These are phyloP conservation scores for Hipposideros larvatus DNA, from an alignment of 2,797 vertebrate species.

Conservation along the genomic window DNA sequence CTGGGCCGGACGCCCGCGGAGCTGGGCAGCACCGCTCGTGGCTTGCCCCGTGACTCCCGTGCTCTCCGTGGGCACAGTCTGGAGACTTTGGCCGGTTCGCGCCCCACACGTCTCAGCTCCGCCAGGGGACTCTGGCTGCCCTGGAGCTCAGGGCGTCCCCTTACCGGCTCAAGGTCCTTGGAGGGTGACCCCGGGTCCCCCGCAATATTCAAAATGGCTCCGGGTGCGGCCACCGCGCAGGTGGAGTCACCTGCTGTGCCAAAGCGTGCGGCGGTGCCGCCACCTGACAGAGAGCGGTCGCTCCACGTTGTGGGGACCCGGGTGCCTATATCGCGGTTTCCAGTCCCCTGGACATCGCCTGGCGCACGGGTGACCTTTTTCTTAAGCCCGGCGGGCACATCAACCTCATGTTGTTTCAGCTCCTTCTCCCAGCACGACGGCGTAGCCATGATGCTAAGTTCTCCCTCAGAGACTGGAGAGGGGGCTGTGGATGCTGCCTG, in stretches of 20 bases:
- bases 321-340: background rate
- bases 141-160: background rate
- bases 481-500: accelerated
- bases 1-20: accelerated
- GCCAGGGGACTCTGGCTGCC: accelerated
- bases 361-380: accelerated
- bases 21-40: accelerated
- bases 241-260: no score
- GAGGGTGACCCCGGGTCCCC: accelerated
- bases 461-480: accelerated
- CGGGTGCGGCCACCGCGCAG: accelerated
- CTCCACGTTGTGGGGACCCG: accelerated
- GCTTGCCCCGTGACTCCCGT: background rate
- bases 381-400: background rate
- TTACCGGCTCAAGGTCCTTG: accelerated
- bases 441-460: background rate
- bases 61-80: accelerated
- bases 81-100: background rate
- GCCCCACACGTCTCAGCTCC: background rate
- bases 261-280: accelerated
- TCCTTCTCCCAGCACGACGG: accelerated
- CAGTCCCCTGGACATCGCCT: accelerated
- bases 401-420: background rate
- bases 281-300: accelerated
- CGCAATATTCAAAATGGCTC: background rate